phyloP scores from a whole-genome alignment of 2,113 vertebrate genomes.

The Aix galericulata region DNA sequence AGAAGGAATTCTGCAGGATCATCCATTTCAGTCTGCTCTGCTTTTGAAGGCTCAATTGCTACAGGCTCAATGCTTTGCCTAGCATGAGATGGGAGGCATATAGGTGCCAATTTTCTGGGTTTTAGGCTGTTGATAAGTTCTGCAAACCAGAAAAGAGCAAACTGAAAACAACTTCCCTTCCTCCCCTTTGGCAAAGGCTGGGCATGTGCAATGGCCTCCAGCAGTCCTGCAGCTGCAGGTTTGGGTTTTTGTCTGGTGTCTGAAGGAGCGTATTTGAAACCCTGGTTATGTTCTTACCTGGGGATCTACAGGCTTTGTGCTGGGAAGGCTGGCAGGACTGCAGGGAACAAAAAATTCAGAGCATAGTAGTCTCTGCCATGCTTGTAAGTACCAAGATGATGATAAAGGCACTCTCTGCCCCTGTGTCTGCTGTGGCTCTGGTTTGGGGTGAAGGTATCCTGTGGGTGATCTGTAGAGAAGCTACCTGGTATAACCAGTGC shows the following conservation, averaged over 20 bases:
- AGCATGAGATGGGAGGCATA: neutral
- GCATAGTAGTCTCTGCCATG: neutral
- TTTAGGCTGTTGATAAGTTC: neutral
- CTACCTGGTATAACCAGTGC: neutral
- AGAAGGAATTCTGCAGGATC: slow-evolving; percentile 45
- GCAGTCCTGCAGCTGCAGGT: neutral
- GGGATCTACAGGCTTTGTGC: neutral
- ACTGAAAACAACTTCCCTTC: neutral
- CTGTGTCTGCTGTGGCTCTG: neutral
- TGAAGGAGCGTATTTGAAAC: neutral
- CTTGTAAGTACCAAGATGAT: neutral
- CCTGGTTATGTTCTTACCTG: neutral
- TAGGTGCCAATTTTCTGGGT: neutral
- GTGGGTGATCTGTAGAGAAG: neutral
- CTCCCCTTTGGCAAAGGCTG: neutral
- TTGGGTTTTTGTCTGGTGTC: neutral
- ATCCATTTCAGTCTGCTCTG: slow-evolving; percentile 9
- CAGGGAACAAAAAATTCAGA: neutral
- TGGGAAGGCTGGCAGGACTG: neutral
- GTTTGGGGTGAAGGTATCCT: neutral
- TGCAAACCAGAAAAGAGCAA: neutral
- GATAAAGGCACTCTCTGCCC: neutral
- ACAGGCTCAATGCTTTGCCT: neutral
- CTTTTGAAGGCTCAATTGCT: slow-evolving; percentile 36
- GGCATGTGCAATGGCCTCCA: neutral